phyloP scores from a whole-genome alignment of 2,113 vertebrate species.

The Isurus oxyrinchus region DNA sequence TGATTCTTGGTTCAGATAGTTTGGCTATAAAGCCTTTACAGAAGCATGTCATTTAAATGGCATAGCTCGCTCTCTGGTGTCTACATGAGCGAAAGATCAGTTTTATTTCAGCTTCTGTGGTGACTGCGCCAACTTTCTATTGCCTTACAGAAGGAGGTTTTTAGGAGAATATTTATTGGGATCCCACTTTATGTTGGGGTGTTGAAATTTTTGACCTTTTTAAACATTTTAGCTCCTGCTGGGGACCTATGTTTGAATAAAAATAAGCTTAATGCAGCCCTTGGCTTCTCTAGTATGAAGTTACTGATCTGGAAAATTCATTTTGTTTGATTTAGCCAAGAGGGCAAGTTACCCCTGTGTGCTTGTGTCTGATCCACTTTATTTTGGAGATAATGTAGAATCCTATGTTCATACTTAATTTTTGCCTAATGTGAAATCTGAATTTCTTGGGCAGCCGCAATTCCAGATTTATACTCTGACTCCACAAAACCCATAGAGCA shows the following conservation, averaged over 20 bases:
- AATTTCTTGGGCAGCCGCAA: background rate
- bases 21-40: background rate
- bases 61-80: background rate
- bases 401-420: background rate
- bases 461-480: background rate
- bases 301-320: constrained; percentile 24
- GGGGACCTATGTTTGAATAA: background rate
- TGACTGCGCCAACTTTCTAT: background rate
- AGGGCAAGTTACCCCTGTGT: background rate
- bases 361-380: background rate
- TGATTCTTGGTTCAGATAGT: background rate
- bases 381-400: background rate
- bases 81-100: background rate
- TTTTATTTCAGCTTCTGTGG: background rate
- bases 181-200: background rate
- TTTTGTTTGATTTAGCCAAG: constrained; percentile 3
- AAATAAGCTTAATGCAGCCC: background rate
- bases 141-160: background rate
- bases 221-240: background rate
- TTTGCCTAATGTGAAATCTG: background rate
- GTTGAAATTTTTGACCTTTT: background rate
- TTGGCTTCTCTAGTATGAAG: background rate
- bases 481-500: background rate
- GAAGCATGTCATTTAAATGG: background rate
- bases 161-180: background rate